Evolutionary conservation across 2,797 vertebrate species (phyloP).

Genomic region (Mormyrus proboscirostris): DNA sequence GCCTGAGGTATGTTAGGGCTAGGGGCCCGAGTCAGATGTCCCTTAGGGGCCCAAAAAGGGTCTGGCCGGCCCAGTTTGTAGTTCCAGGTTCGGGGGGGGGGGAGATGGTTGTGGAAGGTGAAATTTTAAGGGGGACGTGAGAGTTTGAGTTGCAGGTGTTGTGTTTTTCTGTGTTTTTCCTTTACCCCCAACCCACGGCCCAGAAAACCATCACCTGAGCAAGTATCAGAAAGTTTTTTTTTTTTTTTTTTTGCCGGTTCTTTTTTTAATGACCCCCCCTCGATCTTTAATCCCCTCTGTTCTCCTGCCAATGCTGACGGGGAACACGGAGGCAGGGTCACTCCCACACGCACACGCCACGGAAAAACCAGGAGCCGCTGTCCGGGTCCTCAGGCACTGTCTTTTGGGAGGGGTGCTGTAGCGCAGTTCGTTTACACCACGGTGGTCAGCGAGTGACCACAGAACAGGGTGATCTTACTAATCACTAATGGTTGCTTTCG

Average conservation of each 20-base stretch:
- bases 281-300: not conserved
- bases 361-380: not conserved
- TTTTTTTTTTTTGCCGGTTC: not conserved
- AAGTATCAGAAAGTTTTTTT: too few species aligned
- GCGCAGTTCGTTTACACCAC: not conserved
- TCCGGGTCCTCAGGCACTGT: not conserved
- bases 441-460: constrained; percentile 43
- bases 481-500: constrained; percentile 55
- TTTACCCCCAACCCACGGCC: not conserved
- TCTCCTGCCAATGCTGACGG: not conserved
- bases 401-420: not conserved
- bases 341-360: not conserved
- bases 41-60: not conserved
- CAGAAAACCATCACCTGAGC: too few species aligned
- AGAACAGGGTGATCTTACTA: constrained; percentile 60
- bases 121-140: not conserved
- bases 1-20: not conserved
- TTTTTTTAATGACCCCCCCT: not conserved
- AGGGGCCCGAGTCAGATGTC: not conserved
- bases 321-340: not conserved
- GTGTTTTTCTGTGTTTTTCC: not conserved
- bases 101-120: not conserved
- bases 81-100: not conserved
- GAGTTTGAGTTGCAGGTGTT: not conserved
- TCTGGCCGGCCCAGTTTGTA: not conserved